These are phyloP conservation scores for Myiotriccus ornatus DNA, from an alignment of 2,797 vertebrate genomes.

Conservation along the genomic window DNA sequence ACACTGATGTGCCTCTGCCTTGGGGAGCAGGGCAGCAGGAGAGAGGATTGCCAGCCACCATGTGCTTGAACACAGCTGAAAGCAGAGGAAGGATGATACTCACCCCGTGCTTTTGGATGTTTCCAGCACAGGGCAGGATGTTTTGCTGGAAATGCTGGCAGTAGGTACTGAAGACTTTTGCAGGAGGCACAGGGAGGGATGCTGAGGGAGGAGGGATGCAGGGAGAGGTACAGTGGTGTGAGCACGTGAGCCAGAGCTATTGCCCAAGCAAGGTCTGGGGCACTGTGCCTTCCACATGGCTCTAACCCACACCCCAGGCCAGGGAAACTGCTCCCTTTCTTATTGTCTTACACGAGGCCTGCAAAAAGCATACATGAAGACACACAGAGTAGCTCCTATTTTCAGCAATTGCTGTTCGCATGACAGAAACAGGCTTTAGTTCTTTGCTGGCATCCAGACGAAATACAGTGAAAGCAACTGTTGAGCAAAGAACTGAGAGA, in stretches of 20 bases:
- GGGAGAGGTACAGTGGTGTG: background rate
- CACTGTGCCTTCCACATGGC: background rate
- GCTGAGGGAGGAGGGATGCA: background rate
- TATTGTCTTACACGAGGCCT: background rate
- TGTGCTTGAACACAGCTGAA: background rate
- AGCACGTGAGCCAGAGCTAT: background rate
- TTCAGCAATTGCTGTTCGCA: background rate
- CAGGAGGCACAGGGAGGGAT: background rate
- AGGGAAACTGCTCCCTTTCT: background rate
- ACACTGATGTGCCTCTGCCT: background rate
- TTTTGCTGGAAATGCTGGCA: background rate
- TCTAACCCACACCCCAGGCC: background rate
- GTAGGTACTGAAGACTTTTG: background rate
- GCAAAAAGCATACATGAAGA: background rate
- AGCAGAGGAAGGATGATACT: background rate
- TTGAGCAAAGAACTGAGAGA: background rate
- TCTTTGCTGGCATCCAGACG: background rate
- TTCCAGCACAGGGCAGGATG: background rate
- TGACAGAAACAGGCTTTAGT: background rate
- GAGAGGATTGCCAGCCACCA: background rate
- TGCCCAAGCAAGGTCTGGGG: background rate
- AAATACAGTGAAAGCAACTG: background rate
- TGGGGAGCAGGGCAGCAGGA: background rate
- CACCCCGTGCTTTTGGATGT: background rate
- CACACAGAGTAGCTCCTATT: background rate